phyloP scores from a whole-genome alignment of 2,797 vertebrate genomes.

The Choloepus didactylus region DNA sequence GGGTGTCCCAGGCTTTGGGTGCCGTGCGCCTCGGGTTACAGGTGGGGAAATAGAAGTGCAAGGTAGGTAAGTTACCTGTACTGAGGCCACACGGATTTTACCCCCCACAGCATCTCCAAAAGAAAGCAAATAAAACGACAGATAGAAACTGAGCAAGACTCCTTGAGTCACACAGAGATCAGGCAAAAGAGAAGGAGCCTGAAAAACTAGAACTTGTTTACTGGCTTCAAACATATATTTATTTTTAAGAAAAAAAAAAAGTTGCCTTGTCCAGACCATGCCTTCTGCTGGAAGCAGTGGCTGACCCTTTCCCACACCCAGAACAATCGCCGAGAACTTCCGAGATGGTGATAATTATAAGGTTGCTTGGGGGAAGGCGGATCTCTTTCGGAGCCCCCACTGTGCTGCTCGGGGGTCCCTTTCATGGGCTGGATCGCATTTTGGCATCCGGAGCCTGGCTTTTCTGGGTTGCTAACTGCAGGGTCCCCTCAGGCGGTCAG shows the following conservation, averaged over 20 bases:
- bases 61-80: background rate
- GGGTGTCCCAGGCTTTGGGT: accelerated
- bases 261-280: background rate
- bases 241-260: background rate
- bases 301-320: background rate
- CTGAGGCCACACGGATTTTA: background rate
- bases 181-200: background rate
- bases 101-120: no score
- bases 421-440: background rate
- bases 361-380: background rate
- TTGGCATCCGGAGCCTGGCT: background rate
- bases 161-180: background rate
- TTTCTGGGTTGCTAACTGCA: background rate
- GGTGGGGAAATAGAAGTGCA: background rate
- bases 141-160: background rate
- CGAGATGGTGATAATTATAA: background rate
- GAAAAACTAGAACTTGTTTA: background rate
- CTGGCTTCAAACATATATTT: background rate
- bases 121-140: background rate
- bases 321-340: background rate
- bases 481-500: background rate
- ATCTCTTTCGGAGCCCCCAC: background rate
- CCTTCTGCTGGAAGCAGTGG: background rate
- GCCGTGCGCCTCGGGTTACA: accelerated
- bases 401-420: background rate